A percentile compares a stretch with the other conserved stretches of the same genome.
These are phyloP conservation scores for Lepus oiostolus DNA, from an alignment of 2,797 vertebrate genomes.

Conservation along the genomic window DNA sequence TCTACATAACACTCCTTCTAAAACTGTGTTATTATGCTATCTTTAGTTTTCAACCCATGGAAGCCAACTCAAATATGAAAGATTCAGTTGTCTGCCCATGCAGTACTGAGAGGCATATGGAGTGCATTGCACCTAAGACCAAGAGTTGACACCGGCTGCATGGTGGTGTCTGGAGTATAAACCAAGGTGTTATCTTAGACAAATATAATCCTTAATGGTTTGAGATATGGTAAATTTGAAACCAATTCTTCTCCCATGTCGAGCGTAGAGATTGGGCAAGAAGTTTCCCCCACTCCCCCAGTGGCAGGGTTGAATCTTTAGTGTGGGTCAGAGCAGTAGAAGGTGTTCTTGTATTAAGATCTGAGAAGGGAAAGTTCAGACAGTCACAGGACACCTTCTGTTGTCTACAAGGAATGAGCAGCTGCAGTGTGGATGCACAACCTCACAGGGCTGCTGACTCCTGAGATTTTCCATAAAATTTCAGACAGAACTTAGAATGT, in stretches of 20 bases:
- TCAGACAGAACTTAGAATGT: neutral
- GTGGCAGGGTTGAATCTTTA: slow-evolving; percentile 58
- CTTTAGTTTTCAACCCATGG: neutral
- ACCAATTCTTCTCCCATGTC: slow-evolving; percentile 49
- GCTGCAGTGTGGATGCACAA: neutral
- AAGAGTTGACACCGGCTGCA: too few species aligned
- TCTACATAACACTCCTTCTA: neutral
- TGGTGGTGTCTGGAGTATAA: slow-evolving; percentile 11
- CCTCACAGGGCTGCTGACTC: slow-evolving; percentile 30
- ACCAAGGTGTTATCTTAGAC: slow-evolving; percentile 51
- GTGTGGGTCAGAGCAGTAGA: slow-evolving; percentile 25
- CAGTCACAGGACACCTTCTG: neutral
- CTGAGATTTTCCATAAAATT: slow-evolving; percentile 1
- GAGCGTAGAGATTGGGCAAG: slow-evolving; percentile 38
- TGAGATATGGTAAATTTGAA: slow-evolving; percentile 74
- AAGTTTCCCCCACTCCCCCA: neutral
- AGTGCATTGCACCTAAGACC: neutral
- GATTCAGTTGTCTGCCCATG: neutral
- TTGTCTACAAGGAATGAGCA: slow-evolving; percentile 40
- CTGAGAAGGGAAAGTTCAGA: slow-evolving; percentile 55
- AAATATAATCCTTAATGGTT: slow-evolving; percentile 56
- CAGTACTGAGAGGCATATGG: slow-evolving; percentile 3
- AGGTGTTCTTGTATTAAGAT: slow-evolving; percentile 61
- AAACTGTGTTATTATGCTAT: neutral
- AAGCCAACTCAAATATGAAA: slow-evolving; percentile 32